Evolutionary conservation across 2,797 vertebrate species (phyloP).

Genomic region (Atherinosoma microstoma): DNA sequence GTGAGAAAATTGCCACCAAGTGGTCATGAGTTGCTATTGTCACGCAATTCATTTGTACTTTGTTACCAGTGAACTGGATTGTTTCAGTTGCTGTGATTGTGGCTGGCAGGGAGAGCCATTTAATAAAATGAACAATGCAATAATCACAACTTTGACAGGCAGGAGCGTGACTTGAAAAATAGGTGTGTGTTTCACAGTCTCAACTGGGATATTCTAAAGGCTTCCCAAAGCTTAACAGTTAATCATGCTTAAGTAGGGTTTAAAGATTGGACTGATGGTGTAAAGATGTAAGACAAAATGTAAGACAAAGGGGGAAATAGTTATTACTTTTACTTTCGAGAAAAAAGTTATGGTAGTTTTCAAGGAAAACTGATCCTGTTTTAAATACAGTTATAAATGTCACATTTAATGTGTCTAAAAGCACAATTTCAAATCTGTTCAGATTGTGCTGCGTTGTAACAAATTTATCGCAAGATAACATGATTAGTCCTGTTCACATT

Average conservation of each 20-base stretch:
- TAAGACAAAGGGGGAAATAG: background rate
- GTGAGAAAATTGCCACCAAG: constrained; percentile 50
- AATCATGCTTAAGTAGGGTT: background rate
- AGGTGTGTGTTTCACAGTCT: background rate
- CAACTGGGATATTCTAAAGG: background rate
- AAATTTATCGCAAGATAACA: background rate
- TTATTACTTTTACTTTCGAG: background rate
- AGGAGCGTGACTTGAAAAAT: background rate
- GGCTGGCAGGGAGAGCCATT: background rate
- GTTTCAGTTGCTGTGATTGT: background rate
- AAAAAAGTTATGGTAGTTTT: background rate
- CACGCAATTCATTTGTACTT: background rate
- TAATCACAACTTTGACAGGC: background rate
- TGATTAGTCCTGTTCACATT: background rate
- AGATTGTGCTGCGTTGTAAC: background rate
- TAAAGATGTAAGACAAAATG: background rate
- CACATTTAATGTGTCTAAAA: background rate
- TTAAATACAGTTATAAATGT: background rate
- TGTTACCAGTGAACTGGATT: background rate
- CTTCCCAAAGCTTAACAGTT: background rate
- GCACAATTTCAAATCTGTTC: background rate
- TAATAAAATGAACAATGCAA: background rate
- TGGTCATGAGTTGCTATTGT: constrained; percentile 43
- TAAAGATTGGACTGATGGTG: background rate
- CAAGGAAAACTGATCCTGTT: too few relatives aligned